Percentiles rank a stretch among this genome's conserved stretches.
phyloP scores from a whole-genome alignment of 2,888 invertebrate species.

The Fissipunctia ypsillon region DNA sequence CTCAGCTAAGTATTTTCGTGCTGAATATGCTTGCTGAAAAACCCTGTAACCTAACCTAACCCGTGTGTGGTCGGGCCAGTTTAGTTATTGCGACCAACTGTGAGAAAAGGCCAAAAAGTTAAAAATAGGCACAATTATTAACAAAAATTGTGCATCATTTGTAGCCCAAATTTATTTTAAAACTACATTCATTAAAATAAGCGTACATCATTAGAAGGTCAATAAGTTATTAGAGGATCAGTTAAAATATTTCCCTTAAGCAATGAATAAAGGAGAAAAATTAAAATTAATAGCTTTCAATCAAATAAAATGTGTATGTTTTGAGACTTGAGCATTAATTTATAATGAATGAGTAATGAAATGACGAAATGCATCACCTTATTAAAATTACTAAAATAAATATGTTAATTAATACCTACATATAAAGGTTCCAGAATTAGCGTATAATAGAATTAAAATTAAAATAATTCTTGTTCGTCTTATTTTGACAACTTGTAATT shows the following conservation, averaged over 20 bases:
- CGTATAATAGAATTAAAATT: background rate
- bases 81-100: too few species aligned
- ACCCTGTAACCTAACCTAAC: background rate
- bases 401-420: background rate
- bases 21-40: background rate
- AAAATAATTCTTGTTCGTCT: background rate
- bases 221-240: background rate
- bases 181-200: background rate
- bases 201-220: background rate
- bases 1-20: background rate
- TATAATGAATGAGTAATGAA: conserved; percentile 26
- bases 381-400: conserved; percentile 21
- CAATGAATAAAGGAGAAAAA: conserved; percentile 3
- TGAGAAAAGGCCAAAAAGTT: background rate
- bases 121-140: background rate
- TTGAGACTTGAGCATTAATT: conserved; percentile 26
- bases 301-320: conserved; percentile 49
- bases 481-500: conserved; percentile 1
- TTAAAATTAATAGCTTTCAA: conserved; percentile 8
- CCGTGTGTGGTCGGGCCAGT: background rate
- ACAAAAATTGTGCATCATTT: background rate
- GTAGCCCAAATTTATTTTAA: background rate
- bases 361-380: conserved; percentile 16
- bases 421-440: too few species aligned
- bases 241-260: background rate